Evolutionary conservation across 2,113 vertebrate species (phyloP).

Genomic region (Alligator mississippiensis): DNA sequence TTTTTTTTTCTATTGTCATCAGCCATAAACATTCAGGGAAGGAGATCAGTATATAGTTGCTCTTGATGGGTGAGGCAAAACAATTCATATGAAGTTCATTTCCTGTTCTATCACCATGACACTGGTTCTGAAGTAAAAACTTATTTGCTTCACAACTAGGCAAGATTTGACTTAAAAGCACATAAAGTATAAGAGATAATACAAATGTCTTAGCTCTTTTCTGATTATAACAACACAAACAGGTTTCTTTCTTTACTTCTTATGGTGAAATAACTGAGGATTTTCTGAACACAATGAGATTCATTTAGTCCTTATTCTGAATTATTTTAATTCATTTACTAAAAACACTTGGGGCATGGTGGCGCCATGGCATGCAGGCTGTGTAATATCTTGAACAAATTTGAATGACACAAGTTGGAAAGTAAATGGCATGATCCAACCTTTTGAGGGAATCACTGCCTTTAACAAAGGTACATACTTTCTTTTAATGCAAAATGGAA

Average conservation of each 20-base stretch:
- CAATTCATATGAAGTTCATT: background rate
- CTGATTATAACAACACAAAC: background rate
- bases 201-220: background rate
- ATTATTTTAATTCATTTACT: background rate
- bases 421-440: background rate
- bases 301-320: background rate
- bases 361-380: background rate
- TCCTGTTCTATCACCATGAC: background rate
- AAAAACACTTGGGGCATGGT: background rate
- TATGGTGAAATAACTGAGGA: background rate
- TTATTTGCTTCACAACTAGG: background rate
- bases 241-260: fast-evolving
- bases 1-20: background rate
- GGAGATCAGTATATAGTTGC: background rate
- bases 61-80: background rate
- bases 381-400: background rate
- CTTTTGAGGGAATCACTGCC: background rate
- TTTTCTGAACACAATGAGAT: background rate
- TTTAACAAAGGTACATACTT: background rate
- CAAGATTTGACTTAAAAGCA: background rate
- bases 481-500: background rate
- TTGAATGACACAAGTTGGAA: background rate
- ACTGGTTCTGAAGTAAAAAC: background rate
- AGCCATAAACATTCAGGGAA: background rate
- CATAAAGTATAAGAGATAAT: background rate